Conservation (phyloP, 1,140 invertebrate species). For the Neomicropteryx cornuta region DNA sequence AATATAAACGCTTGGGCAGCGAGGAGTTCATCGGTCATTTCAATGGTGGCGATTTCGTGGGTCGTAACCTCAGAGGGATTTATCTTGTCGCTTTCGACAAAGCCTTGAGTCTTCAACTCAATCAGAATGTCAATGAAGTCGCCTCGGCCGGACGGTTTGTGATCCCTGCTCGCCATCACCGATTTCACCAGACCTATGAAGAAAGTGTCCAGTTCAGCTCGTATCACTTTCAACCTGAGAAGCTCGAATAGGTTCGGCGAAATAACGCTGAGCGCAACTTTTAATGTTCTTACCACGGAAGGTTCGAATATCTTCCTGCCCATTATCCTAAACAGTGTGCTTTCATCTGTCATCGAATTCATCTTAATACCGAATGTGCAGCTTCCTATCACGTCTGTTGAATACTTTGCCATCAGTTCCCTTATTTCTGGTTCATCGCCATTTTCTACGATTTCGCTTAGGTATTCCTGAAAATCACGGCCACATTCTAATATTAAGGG, state of each 20-base stretch:
- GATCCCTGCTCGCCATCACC: too few relatives aligned
- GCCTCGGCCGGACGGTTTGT: too few relatives aligned
- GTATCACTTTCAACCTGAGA: slow-evolving; percentile 9
- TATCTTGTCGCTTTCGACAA: slow-evolving; percentile 4
- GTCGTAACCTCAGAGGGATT: neutral
- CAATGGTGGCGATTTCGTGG: too few relatives aligned
- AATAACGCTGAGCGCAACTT: slow-evolving; percentile 2
- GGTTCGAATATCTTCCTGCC: too few relatives aligned
- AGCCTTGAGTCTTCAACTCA: slow-evolving; percentile 23
- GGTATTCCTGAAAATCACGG: too few relatives aligned
- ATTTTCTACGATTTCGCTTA: too few relatives aligned
- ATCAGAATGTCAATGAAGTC: slow-evolving; percentile 38
- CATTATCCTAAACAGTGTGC: slow-evolving; percentile 8
- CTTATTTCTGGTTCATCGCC: too few relatives aligned
- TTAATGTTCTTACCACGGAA: neutral
- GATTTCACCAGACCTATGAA: too few relatives aligned
- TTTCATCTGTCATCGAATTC: slow-evolving; percentile 10
- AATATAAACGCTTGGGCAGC: too few relatives aligned
- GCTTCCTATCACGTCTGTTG: slow-evolving; percentile 24
- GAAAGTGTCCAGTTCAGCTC: slow-evolving; percentile 12
- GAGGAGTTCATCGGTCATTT: too few relatives aligned
- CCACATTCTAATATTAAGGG: too few relatives aligned
- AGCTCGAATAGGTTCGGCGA: slow-evolving; percentile 6
- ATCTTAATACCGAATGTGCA: slow-evolving; percentile 13
- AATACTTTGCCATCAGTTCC: slow-evolving; percentile 9